A percentile compares a stretch with the other conserved stretches of the same genome.
Conservation (phyloP, 2,797 vertebrate species). For the Huso huso region DNA sequence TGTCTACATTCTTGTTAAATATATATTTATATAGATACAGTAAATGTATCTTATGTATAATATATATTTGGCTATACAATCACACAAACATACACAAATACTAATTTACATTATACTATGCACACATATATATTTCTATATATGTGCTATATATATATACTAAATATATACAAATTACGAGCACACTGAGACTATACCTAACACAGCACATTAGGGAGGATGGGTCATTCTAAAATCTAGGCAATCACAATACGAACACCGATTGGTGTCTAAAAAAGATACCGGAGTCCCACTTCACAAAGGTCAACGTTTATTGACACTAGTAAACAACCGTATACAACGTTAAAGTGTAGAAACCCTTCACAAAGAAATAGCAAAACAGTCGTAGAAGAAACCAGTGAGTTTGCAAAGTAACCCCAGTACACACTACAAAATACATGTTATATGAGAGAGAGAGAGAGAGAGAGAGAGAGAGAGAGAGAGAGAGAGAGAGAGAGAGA, state of each 20-base stretch:
- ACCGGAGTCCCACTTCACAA: slow-evolving; percentile 52
- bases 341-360: slow-evolving; percentile 48
- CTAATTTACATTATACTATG: slow-evolving; percentile 8
- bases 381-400: slow-evolving; percentile 26
- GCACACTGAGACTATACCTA: slow-evolving; percentile 12
- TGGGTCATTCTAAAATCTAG: slow-evolving; percentile 11
- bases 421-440: slow-evolving; percentile 34
- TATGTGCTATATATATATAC: not conserved
- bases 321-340: slow-evolving; percentile 69
- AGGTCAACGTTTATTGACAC: slow-evolving; percentile 88
- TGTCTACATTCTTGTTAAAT: too few relatives aligned
- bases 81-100: slow-evolving; percentile 8
- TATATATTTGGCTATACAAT: not conserved
- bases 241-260: slow-evolving; percentile 14
- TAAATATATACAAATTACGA: slow-evolving; percentile 14
- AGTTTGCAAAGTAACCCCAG: slow-evolving; percentile 21
- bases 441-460: slow-evolving; percentile 25
- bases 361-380: slow-evolving; percentile 57
- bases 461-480: slow-evolving; percentile 18
- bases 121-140: slow-evolving; percentile 4
- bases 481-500: not conserved
- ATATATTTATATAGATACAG: too few relatives aligned
- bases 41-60: too few relatives aligned
- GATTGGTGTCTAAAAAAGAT: slow-evolving; percentile 37
- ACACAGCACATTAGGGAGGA: slow-evolving; percentile 15